Base-by-base conservation (phyloP, 1,140 invertebrate species). In the Schlechtendalia chinensis region DNA sequence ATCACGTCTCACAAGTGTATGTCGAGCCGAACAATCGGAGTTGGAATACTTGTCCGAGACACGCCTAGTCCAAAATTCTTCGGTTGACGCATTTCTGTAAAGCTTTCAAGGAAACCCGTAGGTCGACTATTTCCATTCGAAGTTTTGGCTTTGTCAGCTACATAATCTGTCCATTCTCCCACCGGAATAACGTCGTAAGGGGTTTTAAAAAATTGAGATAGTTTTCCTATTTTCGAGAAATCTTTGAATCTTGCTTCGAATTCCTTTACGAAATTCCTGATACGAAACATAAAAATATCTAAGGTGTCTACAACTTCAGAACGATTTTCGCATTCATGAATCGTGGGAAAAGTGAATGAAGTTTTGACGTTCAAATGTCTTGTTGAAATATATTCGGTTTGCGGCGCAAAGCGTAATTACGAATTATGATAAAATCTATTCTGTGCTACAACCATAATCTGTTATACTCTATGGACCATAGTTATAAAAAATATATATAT, bases 241-340 rank as follows among this genome's bases (percentile, higher is more conserved):
- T 65, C 61, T 65, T 65, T 65, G 61, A 65, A 39, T 65, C 61
- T 65, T 16, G 27, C 61, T 17, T 65, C 29, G 29, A 65, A 65
- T 65, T 65, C 29, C 61, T 65, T 65, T 12, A 65, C 19, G n/a
- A n/a, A 65, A 65, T 27, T 32, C 8, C 29, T 65, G 61, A 65
- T 16, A 65, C 11, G 39, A 65, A 65, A 32, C 29, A 32, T 65
- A 39, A 65, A 65, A 65, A 65, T 65, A 16, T 65, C 39, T 65
- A n/a, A 27, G 29, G 29, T 65, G 61, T 32, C 17, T 32, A 65
- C 2, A 32, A 29, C 16, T 29, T 65, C 61, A 65, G 61, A 65
- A 65, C 39, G 19, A 29, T 29, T 29, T 63, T 63, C 16, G 24
- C 59, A 29, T 63, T 63, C 39, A 45, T 5, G n/a, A n/a, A n/a